Conservation (phyloP, 2,888 invertebrate genomes). For the Chymomyza procnemis region DNA sequence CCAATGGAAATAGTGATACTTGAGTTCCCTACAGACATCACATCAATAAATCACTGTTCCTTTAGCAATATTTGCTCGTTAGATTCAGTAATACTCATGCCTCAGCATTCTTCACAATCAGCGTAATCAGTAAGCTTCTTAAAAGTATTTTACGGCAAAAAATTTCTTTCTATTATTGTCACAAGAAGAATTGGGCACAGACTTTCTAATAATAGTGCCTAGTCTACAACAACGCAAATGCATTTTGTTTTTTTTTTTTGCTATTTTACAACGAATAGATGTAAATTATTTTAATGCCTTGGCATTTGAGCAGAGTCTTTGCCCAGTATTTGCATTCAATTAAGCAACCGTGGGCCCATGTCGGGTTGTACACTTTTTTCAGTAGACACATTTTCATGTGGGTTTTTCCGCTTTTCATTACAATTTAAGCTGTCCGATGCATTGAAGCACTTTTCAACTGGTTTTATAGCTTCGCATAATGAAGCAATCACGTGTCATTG, state of each 20-base stretch:
- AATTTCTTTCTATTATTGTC: not conserved
- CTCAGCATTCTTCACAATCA: no score
- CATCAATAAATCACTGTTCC: no score
- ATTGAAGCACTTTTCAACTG: not conserved
- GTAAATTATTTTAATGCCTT: slow-evolving; percentile 49
- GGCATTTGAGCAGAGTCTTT: slow-evolving; percentile 19
- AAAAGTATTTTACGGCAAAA: not conserved
- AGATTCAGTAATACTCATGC: no score
- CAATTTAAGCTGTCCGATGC: not conserved
- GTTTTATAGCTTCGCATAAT: slow-evolving; percentile 7
- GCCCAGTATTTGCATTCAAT: slow-evolving; percentile 25
- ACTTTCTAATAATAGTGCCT: not conserved
- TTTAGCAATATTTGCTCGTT: no score
- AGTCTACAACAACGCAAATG: not conserved
- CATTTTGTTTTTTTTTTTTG: not conserved
- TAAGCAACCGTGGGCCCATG: not conserved
- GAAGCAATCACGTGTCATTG: slow-evolving; percentile 41
- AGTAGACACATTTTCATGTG: not conserved
- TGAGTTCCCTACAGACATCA: no score
- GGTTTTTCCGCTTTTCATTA: not conserved
- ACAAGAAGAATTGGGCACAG: not conserved
- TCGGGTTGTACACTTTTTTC: not conserved
- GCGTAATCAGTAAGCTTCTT: not conserved
- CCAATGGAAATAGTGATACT: no score
- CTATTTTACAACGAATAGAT: slow-evolving; percentile 27